Percentiles rank a stretch among this genome's conserved stretches.
Evolutionary conservation across 30 jellyfish, hydroid and myxozoan genomes (phyloP).

Genomic region (Nemopilema nomurai): DNA sequence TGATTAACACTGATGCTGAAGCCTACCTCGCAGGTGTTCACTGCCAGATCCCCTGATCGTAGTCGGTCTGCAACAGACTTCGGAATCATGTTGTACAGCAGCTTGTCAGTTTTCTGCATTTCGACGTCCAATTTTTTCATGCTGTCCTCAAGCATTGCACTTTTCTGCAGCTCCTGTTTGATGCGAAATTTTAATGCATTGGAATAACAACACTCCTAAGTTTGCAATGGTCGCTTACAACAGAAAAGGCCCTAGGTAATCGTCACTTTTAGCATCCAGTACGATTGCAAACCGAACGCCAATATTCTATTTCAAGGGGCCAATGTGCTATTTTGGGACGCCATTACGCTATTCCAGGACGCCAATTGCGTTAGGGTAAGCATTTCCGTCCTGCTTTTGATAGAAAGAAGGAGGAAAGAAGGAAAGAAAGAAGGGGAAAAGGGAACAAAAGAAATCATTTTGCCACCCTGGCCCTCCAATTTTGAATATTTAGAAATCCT

Average conservation of each 20-base stretch:
- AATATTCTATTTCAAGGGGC: too few relatives aligned
- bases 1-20: neutral
- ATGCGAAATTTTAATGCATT: too few relatives aligned
- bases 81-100: slow-evolving; percentile 65
- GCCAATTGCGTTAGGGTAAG: neutral
- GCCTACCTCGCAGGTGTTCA: slow-evolving; percentile 63
- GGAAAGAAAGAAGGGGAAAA: too few relatives aligned
- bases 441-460: neutral
- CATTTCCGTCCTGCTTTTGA: too few relatives aligned
- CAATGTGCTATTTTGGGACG: too few relatives aligned
- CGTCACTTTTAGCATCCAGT: too few relatives aligned
- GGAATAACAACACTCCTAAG: too few relatives aligned
- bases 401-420: neutral
- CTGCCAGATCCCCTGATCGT: slow-evolving; percentile 62
- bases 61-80: slow-evolving; percentile 64
- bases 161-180: slow-evolving; percentile 49
- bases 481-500: neutral
- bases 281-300: too few relatives aligned
- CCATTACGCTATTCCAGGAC: neutral
- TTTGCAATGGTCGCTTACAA: too few relatives aligned
- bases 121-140: slow-evolving; percentile 57
- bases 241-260: too few relatives aligned
- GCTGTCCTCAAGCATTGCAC: slow-evolving; percentile 73
- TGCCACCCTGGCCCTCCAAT: neutral
- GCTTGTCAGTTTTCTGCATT: slow-evolving; percentile 62